Evolutionary conservation across 2,113 vertebrate species (phyloP).

Genomic region (Halcyon malimbica): DNA sequence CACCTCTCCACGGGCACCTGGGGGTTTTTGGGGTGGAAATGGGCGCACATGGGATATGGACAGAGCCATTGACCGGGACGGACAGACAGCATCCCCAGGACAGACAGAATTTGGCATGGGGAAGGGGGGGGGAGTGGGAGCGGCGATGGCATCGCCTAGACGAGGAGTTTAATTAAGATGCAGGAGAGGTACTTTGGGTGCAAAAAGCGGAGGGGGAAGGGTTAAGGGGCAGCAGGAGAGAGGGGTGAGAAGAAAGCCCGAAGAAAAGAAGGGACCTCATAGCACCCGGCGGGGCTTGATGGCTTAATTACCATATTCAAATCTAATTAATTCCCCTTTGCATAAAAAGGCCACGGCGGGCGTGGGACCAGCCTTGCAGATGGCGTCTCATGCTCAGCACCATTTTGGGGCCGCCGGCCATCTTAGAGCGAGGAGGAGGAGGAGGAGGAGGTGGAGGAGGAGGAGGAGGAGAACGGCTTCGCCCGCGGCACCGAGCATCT

Average conservation of each 20-base stretch:
- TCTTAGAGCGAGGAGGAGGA: conserved; percentile 7
- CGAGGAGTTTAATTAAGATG: not conserved
- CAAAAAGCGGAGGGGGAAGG: not conserved
- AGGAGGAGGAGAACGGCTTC: not conserved
- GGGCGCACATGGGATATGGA: fast-evolving
- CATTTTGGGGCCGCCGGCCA: conserved; percentile 77
- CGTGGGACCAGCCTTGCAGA: conserved; percentile 80
- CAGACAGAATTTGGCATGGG: fast-evolving
- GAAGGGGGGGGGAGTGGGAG: too few relatives aligned
- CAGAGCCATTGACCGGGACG: not conserved
- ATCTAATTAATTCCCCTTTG: conserved; percentile 86
- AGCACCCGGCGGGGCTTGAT: not conserved
- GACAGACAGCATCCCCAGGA: not conserved
- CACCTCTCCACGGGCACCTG: fast-evolving
- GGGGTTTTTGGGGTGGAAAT: fast-evolving
- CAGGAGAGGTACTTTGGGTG: not conserved
- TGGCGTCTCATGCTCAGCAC: conserved; percentile 75
- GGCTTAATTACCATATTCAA: conserved; percentile 78
- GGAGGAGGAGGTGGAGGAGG: not conserved
- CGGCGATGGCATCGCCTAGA: not conserved
- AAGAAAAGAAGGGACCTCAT: not conserved
- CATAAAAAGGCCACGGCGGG: conserved; percentile 75
- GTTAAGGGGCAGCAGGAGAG: not conserved
- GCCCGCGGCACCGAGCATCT: not conserved
- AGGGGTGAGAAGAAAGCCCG: conserved; percentile 19